These are phyloP conservation scores for Cricetomys ansorgei DNA, from an alignment of 2,113 vertebrate species.

Conservation along the genomic window DNA sequence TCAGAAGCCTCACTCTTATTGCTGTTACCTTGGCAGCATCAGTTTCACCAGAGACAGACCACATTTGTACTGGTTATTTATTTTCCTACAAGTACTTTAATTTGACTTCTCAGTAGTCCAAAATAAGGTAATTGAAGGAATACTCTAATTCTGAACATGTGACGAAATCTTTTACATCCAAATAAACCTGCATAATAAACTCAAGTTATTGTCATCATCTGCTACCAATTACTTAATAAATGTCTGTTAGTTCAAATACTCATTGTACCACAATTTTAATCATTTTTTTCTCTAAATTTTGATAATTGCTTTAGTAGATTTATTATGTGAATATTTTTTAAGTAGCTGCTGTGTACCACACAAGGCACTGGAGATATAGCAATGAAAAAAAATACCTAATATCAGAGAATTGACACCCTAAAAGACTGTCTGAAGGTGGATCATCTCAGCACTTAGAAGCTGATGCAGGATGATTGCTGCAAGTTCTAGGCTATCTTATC, in stretches of 20 bases:
- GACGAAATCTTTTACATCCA: constrained; percentile 5
- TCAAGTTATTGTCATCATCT: neutral
- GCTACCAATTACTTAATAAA: constrained; percentile 22
- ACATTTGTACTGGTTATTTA: neutral
- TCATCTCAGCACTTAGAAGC: neutral
- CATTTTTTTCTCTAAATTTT: constrained; percentile 48
- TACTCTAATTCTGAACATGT: neutral
- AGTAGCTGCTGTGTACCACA: neutral
- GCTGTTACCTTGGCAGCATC: neutral
- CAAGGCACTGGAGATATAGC: neutral
- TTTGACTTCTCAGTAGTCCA: neutral
- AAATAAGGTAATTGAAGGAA: neutral
- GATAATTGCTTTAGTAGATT: neutral
- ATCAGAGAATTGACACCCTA: neutral
- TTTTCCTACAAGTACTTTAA: constrained; percentile 1
- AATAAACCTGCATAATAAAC: neutral
- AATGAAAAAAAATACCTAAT: neutral
- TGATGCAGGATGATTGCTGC: neutral
- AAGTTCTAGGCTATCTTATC: neutral
- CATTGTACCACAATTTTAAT: constrained; percentile 9
- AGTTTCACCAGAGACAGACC: neutral
- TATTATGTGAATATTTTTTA: neutral
- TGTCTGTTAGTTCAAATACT: neutral
- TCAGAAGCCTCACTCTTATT: neutral
- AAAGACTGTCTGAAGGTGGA: neutral